Evolutionary conservation across 2,113 vertebrate species (phyloP).

Genomic region (Stegastes partitus): DNA sequence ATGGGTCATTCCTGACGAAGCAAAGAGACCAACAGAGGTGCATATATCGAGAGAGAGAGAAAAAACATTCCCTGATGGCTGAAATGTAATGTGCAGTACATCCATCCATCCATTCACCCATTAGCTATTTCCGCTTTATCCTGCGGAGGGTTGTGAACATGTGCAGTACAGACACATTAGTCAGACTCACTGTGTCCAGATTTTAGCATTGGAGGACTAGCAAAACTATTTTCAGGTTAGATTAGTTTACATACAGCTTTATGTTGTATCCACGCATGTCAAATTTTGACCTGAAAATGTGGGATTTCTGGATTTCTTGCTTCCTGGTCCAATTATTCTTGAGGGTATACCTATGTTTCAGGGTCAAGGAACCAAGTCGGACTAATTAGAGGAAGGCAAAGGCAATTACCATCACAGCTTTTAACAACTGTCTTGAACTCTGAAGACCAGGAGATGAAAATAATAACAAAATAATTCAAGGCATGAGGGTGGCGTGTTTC

Average conservation of each 20-base stretch:
- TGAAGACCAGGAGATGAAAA: background rate
- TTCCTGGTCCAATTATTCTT: slow-evolving; percentile 4
- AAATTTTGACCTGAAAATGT: background rate
- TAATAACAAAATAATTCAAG: too few relatives aligned
- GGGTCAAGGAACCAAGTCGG: background rate
- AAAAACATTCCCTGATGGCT: background rate
- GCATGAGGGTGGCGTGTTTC: too few relatives aligned
- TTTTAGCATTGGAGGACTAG: background rate
- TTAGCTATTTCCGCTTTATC: too few relatives aligned
- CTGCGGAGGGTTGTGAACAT: background rate
- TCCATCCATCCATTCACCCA: too few relatives aligned
- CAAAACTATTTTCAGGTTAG: too few relatives aligned
- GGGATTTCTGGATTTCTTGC: background rate
- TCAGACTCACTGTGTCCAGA: background rate
- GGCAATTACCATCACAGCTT: background rate
- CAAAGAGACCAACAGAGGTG: background rate
- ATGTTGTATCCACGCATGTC: background rate
- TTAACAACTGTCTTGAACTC: background rate
- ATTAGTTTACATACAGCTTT: too few relatives aligned
- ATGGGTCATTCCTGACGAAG: slow-evolving; percentile 45
- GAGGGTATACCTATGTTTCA: slow-evolving; percentile 1
- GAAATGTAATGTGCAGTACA: background rate
- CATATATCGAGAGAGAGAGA: background rate
- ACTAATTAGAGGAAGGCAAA: slow-evolving; percentile 22
- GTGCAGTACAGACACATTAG: background rate